A percentile compares a stretch with the other conserved stretches of the same genome.
Conservation (phyloP, 2,797 vertebrate genomes). For the Mycteria americana region DNA sequence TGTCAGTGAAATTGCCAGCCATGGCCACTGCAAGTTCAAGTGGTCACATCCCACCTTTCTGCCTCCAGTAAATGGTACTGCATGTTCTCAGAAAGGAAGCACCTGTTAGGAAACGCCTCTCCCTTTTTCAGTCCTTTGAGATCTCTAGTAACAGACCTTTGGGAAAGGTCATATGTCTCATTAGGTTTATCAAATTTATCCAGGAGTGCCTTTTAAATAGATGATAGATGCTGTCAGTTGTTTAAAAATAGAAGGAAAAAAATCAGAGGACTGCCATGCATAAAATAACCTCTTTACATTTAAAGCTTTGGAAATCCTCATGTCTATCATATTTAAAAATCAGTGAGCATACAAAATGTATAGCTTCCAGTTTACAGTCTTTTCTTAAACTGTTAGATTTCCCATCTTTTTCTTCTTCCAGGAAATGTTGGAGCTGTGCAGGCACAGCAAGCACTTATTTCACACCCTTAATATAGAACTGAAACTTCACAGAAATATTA, state of each 20-base stretch:
- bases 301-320: neutral
- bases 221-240: neutral
- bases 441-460: neutral
- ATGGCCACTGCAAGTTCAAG: neutral
- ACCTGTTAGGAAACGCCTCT: conserved; percentile 28
- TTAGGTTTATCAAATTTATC: neutral
- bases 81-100: neutral
- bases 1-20: neutral
- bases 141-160: neutral
- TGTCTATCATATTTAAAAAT: neutral
- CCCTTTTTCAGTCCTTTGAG: neutral
- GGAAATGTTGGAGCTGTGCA: neutral
- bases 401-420: neutral
- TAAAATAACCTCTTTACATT: neutral
- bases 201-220: neutral
- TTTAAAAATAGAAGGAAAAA: neutral
- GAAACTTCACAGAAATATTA: neutral
- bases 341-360: neutral
- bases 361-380: neutral
- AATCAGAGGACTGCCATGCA: neutral
- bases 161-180: neutral
- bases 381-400: neutral
- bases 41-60: neutral
- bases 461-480: neutral
- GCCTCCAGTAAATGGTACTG: neutral